These are phyloP conservation scores for Seriola quinqueradiata DNA, from an alignment of 2,113 vertebrate genomes.

Conservation along the genomic window DNA sequence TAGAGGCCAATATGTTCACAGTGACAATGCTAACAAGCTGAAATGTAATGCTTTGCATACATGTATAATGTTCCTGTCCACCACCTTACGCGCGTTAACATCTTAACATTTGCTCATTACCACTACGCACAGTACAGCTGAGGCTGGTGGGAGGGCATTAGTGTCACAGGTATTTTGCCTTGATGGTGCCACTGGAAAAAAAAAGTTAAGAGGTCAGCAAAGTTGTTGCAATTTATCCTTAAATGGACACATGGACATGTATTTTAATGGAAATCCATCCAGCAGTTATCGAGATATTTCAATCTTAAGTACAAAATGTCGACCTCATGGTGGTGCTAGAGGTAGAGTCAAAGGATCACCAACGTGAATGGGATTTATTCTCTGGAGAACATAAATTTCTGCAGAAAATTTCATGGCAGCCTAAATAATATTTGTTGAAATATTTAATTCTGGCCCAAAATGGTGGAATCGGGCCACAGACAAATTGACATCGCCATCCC, in stretches of 20 bases:
- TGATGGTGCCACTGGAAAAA: background rate
- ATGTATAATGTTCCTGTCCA: background rate
- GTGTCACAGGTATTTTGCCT: background rate
- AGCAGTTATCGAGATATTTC: background rate
- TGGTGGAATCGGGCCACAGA: background rate
- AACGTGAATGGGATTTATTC: background rate
- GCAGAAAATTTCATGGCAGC: background rate
- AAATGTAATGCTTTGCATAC: background rate
- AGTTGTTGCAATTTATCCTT: background rate
- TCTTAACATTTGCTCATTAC: background rate
- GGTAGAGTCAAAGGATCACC: background rate
- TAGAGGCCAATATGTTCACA: conserved; percentile 1
- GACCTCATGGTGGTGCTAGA: background rate
- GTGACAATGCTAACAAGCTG: background rate
- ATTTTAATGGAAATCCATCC: background rate
- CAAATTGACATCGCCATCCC: background rate
- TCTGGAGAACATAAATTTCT: background rate
- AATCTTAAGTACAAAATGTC: background rate
- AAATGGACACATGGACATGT: background rate
- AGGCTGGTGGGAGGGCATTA: background rate
- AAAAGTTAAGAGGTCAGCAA: background rate
- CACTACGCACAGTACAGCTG: background rate
- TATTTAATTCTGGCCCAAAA: background rate
- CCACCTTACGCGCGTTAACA: background rate
- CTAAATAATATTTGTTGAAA: background rate